Evolutionary conservation across 2,113 vertebrate species (phyloP), one percentile per base, ranked within the genome.

Genomic region (Protomyctophum bolini): DNA sequence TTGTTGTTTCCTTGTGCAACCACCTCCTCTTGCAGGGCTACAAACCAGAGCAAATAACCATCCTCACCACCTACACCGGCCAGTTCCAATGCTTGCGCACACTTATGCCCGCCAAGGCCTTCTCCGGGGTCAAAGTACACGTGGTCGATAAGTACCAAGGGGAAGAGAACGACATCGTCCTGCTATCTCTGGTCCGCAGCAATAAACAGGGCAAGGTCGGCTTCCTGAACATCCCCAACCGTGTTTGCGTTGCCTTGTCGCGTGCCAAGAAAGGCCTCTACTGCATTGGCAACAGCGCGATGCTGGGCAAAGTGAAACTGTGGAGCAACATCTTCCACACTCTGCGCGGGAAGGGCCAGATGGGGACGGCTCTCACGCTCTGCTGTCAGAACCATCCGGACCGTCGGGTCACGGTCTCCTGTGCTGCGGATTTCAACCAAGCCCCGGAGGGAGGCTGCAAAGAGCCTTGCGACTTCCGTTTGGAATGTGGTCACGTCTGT

Each of bases 101-200:
- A 6, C 88, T 95, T 6, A 95, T 98, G 95, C 96, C 95, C 28
- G 89, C 81, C 9, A 90, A 73, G 6, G 63, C 82, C 10, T 99
- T 97, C 59, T 45, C 85, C 47, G 96, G 95, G 0, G 94, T 99
- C 76, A 97, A 91, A 83, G 96, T 98, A 61, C 95, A 96, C 0
- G 97, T 99, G 0, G 97, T 99, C 8, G 97, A 98, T 91, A 98
- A 98, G 76, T 99, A 98, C 85, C 97, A 99, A 79, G 97, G 97
- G 2, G 97, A 99, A 71, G 97, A 99, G 82, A 99, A 99, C 45
- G 97, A 98, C 73, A 97, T 98, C 66, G 87, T 99, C 72, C 87
- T 98, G 68, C 91, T 99, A 69, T 98, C 97, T 0, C 84, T 99
- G 2, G 97, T 99, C 58, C 94, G 97, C 10, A 98, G 97, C 91